Percentiles rank a stretch among this genome's conserved stretches.
These are phyloP conservation scores for Heliconius sara DNA, from an alignment of 2,888 invertebrate species.

Conservation along the genomic window DNA sequence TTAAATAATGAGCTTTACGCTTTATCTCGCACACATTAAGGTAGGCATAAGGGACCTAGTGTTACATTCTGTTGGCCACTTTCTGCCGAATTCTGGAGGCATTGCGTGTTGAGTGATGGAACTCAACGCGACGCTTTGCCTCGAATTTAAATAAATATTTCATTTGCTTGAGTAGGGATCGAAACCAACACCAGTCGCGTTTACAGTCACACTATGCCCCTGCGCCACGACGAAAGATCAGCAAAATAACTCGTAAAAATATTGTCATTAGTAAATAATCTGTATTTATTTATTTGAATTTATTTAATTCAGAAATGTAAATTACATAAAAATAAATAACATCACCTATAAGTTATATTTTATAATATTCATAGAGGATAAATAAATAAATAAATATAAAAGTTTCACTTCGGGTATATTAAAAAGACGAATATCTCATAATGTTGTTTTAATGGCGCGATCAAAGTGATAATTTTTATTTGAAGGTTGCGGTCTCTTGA, in stretches of 20 bases:
- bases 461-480: conserved; percentile 44
- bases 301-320: neutral
- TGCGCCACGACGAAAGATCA: too few species aligned
- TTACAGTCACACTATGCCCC: too few species aligned
- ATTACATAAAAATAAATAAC: neutral
- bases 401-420: conserved; percentile 4
- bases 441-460: conserved; percentile 38
- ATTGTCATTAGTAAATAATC: neutral
- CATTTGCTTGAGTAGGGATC: too few species aligned
- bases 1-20: neutral
- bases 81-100: too few species aligned
- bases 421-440: conserved; percentile 26
- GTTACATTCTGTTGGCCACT: too few species aligned
- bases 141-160: too few species aligned
- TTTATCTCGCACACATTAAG: too few species aligned
- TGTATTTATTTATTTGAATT: neutral
- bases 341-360: neutral
- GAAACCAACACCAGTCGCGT: too few species aligned
- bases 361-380: neutral
- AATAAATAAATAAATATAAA: neutral
- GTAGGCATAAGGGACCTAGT: too few species aligned
- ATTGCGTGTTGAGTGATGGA: too few species aligned
- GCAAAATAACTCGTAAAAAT: neutral
- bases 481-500: conserved; percentile 45
- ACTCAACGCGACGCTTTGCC: too few species aligned